Conservation (phyloP, 1,140 invertebrate species). For the Globodera ellingtonae region DNA sequence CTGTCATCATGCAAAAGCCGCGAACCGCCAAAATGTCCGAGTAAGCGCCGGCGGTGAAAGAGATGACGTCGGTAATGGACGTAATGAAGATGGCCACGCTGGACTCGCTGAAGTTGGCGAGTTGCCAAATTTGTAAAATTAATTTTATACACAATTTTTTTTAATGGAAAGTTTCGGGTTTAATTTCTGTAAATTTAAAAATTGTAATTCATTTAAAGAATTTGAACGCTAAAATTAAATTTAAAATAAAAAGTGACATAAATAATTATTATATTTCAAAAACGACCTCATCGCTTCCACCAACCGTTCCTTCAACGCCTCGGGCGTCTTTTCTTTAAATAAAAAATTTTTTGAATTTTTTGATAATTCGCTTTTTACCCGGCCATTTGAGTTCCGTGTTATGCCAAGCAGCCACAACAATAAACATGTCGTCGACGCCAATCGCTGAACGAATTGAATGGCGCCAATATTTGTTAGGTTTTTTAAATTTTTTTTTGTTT, state of each 20-base stretch:
- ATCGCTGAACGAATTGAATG: slow-evolving; percentile 65
- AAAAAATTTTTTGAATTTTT: background rate
- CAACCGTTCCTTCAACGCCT: slow-evolving; percentile 60
- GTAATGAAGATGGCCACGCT: slow-evolving; percentile 65
- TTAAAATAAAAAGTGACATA: too few relatives aligned
- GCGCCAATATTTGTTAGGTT: slow-evolving; percentile 5
- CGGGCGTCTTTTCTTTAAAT: slow-evolving; percentile 39
- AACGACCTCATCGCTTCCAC: slow-evolving; percentile 58
- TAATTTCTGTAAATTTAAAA: too few relatives aligned
- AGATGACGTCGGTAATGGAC: slow-evolving; percentile 63
- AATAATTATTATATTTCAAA: too few relatives aligned
- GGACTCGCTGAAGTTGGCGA: slow-evolving; percentile 1
- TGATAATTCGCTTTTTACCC: slow-evolving; percentile 30
- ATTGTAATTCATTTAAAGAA: slow-evolving; percentile 37
- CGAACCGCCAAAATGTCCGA: slow-evolving; percentile 65
- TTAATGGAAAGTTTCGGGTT: background rate
- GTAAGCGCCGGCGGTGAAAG: slow-evolving; percentile 58
- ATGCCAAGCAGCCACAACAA: slow-evolving; percentile 67
- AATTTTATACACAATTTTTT: background rate
- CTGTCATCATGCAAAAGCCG: slow-evolving; percentile 65
- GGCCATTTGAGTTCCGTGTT: slow-evolving; percentile 63
- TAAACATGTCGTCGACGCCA: slow-evolving; percentile 70
- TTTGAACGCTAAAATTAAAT: too few relatives aligned
- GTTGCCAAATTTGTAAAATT: background rate
- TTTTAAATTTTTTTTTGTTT: background rate